A percentile compares a stretch with the other conserved stretches of the same genome.
Conservation (phyloP, 2,797 vertebrate species). For the Clarias platycephalus region DNA sequence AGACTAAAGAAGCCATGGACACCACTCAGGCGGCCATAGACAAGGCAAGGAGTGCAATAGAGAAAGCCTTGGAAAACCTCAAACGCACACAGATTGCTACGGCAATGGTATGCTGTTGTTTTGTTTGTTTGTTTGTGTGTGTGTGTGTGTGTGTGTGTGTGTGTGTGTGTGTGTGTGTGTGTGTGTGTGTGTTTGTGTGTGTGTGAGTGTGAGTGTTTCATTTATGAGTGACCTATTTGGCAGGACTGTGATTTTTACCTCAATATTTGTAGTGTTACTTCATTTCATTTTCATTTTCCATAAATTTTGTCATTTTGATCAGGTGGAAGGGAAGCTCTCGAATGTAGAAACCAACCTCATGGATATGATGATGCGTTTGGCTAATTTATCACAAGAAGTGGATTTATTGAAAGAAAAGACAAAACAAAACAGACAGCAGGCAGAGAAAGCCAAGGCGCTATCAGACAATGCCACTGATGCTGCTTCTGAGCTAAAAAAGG, state of each 20-base stretch:
- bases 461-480: slow-evolving; percentile 68
- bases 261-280: background rate
- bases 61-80: slow-evolving; percentile 65
- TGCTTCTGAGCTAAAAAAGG: slow-evolving; percentile 70
- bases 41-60: slow-evolving; percentile 66
- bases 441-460: slow-evolving; percentile 65
- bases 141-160: background rate
- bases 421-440: slow-evolving; percentile 66
- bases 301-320: slow-evolving; percentile 18
- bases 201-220: background rate
- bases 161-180: background rate
- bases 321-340: slow-evolving; percentile 71
- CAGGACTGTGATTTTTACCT: background rate
- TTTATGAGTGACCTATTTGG: background rate
- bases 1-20: slow-evolving; percentile 68
- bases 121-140: background rate
- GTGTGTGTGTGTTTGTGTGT: background rate
- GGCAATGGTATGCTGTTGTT: slow-evolving; percentile 56
- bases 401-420: slow-evolving; percentile 70
- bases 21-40: slow-evolving; percentile 62
- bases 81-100: slow-evolving; percentile 66
- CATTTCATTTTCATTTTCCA: background rate
- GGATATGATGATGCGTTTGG: slow-evolving; percentile 70
- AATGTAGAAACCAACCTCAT: slow-evolving; percentile 73
- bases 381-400: slow-evolving; percentile 69